Evolutionary conservation across 1,140 invertebrate genomes (phyloP).

Genomic region (Pogonomyrmex californicus): DNA sequence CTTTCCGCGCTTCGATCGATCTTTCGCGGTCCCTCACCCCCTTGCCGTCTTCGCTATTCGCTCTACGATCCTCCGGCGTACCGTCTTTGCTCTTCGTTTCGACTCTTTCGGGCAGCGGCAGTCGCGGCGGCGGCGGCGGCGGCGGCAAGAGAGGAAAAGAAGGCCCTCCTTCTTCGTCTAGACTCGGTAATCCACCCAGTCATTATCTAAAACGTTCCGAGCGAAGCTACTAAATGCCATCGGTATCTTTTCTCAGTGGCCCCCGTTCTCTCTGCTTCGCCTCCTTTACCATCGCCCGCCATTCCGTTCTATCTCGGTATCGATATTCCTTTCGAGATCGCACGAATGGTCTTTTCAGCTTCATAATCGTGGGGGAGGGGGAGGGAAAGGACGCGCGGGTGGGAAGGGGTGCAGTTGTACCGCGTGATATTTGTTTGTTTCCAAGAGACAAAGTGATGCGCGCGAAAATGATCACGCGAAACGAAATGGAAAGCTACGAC

Average conservation of each 20-base stretch:
- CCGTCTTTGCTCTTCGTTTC: not conserved
- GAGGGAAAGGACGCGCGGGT: not conserved
- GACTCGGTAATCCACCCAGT: constrained; percentile 65
- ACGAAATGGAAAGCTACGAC: not conserved
- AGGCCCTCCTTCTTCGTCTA: constrained; percentile 51
- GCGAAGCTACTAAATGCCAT: constrained; percentile 76
- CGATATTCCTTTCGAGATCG: constrained; percentile 59
- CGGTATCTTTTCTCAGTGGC: constrained; percentile 74
- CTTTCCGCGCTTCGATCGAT: not conserved
- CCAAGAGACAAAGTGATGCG: constrained; percentile 23
- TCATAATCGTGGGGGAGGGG: not conserved
- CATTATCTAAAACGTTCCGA: constrained; percentile 77
- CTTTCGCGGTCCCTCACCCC: not conserved
- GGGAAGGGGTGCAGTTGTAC: constrained; percentile 7
- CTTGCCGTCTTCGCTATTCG: not conserved
- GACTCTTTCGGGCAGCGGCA: not conserved
- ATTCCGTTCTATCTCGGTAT: constrained; percentile 32
- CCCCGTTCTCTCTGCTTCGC: constrained; percentile 15
- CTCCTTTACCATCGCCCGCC: constrained; percentile 57
- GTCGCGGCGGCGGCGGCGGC: constrained; percentile 13
- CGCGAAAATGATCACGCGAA: constrained; percentile 38
- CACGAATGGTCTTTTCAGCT: constrained; percentile 17
- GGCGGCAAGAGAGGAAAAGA: constrained; percentile 64
- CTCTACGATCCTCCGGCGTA: not conserved
- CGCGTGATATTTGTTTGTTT: constrained; percentile 32